These are phyloP conservation scores for Drosophila quinaria DNA, from an alignment of 2,888 invertebrate species.

Conservation along the genomic window DNA sequence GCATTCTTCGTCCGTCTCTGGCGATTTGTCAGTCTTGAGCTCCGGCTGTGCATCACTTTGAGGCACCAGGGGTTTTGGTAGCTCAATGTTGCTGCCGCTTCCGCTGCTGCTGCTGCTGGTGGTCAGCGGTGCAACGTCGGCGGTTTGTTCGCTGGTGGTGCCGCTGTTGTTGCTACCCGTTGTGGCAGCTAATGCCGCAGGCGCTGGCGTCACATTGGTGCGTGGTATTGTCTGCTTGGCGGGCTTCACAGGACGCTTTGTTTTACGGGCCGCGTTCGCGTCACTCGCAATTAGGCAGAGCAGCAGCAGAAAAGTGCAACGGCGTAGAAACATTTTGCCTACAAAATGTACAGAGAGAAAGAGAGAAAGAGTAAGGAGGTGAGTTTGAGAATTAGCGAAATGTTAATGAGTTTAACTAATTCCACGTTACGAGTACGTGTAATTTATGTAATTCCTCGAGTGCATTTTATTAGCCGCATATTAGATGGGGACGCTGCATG, in stretches of 20 bases:
- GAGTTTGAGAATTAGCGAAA: conserved; percentile 39
- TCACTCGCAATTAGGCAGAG: conserved; percentile 83
- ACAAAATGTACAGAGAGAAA: conserved; percentile 28
- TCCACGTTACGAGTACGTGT: conserved; percentile 72
- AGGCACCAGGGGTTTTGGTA: conserved; percentile 81
- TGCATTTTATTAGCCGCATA: conserved; percentile 69
- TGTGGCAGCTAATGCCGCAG: conserved; percentile 58
- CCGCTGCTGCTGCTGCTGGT: conserved; percentile 33
- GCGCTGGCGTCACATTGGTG: conserved; percentile 83
- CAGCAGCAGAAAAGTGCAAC: conserved; percentile 81
- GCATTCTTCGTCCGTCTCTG: conserved; percentile 89
- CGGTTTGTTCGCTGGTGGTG: conserved; percentile 51
- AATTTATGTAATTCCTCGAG: conserved; percentile 76
- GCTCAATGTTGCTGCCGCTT: conserved; percentile 62
- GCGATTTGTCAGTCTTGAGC: conserved; percentile 79
- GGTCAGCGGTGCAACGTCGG: conserved; percentile 42
- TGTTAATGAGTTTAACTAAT: conserved; percentile 72
- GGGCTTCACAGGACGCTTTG: conserved; percentile 84
- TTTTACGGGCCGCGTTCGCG: conserved; percentile 84
- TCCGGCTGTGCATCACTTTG: conserved; percentile 70
- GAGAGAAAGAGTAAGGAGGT: conserved; percentile 2
- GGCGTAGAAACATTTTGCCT: conserved; percentile 83
- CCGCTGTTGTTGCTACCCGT: conserved; percentile 63
- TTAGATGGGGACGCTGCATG: conserved; percentile 36
- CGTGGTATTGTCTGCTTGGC: conserved; percentile 84